These are phyloP conservation scores for Trididemnum clinides DNA, from an alignment of 23 tunicate species.

Conservation along the genomic window DNA sequence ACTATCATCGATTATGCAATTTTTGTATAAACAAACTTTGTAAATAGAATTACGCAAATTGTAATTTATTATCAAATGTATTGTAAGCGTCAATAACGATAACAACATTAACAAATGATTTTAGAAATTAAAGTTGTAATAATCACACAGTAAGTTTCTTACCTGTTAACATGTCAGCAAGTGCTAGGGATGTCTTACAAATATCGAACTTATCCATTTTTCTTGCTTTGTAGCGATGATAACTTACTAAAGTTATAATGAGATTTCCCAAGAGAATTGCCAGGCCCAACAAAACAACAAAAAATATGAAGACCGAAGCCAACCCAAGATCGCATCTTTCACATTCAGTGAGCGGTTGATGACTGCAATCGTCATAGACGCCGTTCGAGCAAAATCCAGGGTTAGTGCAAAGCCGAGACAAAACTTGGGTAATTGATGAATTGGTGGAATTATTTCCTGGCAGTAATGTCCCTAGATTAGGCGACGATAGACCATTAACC, in stretches of 20 bases:
- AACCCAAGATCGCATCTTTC: conserved; percentile 8
- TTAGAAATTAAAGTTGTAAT: no score
- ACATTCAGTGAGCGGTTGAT: not conserved
- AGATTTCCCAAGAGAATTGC: conserved; percentile 38
- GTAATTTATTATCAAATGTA: no score
- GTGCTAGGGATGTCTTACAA: conserved; percentile 39
- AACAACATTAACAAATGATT: no score
- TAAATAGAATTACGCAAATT: no score
- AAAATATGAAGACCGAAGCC: conserved; percentile 17
- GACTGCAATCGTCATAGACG: not conserved
- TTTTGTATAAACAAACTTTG: no score
- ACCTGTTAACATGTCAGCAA: conserved; percentile 42
- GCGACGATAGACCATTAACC: no score
- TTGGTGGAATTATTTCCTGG: no score
- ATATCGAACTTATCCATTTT: conserved; percentile 33
- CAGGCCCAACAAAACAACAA: conserved; percentile 6
- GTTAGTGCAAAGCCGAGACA: not conserved
- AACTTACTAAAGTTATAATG: not conserved
- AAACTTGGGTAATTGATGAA: no score
- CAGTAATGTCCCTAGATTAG: no score
- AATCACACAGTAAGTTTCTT: no score
- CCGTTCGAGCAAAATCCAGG: conserved; percentile 2
- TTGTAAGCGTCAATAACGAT: no score
- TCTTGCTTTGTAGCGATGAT: not conserved
- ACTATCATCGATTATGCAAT: no score